Conservation (phyloP, 2,888 invertebrate genomes). For the Eupeodes latifasciatus region DNA sequence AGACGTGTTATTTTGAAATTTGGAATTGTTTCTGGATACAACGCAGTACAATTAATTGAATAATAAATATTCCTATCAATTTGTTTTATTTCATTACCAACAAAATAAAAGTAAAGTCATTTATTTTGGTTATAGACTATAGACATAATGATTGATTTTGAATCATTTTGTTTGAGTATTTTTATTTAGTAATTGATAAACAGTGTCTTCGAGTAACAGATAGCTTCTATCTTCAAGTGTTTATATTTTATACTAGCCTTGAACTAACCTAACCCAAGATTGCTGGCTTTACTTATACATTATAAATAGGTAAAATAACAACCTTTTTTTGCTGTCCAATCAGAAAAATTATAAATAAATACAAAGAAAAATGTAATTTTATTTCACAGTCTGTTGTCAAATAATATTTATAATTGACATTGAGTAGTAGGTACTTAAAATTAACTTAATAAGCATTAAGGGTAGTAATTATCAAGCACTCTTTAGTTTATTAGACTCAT, state of each 20-base stretch:
- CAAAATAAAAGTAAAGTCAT: too few relatives aligned
- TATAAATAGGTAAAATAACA: not conserved
- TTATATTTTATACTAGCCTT: conserved; percentile 7
- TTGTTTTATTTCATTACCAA: too few relatives aligned
- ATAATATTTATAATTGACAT: not conserved
- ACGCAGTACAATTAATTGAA: too few relatives aligned
- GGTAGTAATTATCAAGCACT: too few relatives aligned
- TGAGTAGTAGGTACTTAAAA: not conserved
- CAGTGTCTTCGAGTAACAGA: not conserved
- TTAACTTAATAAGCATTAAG: not conserved
- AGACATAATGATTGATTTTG: not conserved
- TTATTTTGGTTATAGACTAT: too few relatives aligned
- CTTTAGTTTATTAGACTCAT: too few relatives aligned
- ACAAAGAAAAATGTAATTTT: not conserved
- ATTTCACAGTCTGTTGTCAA: not conserved
- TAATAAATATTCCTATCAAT: too few relatives aligned
- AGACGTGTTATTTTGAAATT: too few relatives aligned
- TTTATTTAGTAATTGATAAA: not conserved
- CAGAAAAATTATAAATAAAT: not conserved
- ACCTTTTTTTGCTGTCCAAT: not conserved
- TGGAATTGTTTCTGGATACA: too few relatives aligned
- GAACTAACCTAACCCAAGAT: conserved; percentile 42
- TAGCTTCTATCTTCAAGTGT: conserved; percentile 11
- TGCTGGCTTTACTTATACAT: not conserved
- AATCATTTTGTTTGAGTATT: not conserved